A percentile compares a stretch with the other conserved stretches of the same genome.
Conservation (phyloP, 2,113 vertebrate species). For the Varanus komodoensis region DNA sequence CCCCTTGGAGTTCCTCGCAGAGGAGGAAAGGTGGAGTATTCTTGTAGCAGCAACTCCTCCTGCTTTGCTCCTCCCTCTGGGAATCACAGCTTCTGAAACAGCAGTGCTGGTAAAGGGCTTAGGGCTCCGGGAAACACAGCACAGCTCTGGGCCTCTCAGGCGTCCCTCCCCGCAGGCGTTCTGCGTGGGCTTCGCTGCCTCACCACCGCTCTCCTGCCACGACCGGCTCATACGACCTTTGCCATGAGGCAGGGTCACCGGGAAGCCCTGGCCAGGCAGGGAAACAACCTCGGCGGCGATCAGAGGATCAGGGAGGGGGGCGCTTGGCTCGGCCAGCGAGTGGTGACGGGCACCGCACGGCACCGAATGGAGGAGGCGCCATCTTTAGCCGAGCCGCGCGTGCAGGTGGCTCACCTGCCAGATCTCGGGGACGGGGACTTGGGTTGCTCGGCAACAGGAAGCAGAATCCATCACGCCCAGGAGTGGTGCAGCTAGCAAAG, state of each 20-base stretch:
- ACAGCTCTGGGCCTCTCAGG: background rate
- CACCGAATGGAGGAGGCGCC: background rate
- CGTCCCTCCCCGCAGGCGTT: no score
- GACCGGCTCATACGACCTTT: background rate
- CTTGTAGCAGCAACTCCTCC: no score
- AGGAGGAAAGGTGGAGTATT: no score
- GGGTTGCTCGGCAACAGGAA: slow-evolving; percentile 22
- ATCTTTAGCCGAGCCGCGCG: background rate
- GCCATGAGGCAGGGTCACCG: no score
- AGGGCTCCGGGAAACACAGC: background rate
- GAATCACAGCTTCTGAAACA: background rate
- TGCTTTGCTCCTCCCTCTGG: background rate
- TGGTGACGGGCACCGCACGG: background rate
- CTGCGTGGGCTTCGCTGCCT: background rate
- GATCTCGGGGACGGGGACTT: slow-evolving; percentile 1
- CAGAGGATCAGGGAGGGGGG: no score
- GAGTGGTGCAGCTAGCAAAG: background rate
- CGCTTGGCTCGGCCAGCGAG: background rate
- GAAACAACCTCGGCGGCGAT: no score
- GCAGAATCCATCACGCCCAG: background rate
- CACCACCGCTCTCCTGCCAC: background rate
- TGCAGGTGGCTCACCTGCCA: slow-evolving; percentile 19
- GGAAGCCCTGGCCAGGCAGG: no score
- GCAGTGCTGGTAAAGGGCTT: background rate
- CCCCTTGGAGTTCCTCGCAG: no score